These are phyloP conservation scores for Phymastichus coffea DNA, from an alignment of 1,140 invertebrate species.

Conservation along the genomic window DNA sequence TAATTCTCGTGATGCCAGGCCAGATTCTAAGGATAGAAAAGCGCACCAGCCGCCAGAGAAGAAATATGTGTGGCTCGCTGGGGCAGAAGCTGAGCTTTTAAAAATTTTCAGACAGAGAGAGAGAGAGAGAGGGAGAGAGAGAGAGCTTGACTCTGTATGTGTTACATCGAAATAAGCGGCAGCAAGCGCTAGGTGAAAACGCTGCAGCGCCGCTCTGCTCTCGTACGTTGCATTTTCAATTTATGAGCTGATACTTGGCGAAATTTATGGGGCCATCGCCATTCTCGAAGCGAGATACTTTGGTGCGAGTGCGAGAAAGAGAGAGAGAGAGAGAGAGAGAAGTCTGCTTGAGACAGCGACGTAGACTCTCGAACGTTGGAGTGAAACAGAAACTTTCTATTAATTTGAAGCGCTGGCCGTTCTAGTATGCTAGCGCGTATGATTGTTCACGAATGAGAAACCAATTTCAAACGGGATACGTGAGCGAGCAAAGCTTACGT, in stretches of 20 bases:
- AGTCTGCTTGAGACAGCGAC: not conserved
- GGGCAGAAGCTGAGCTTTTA: not conserved
- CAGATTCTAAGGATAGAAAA: not conserved
- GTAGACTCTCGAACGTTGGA: not conserved
- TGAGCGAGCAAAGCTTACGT: no score
- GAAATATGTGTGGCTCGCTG: not conserved
- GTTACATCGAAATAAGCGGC: slow-evolving; percentile 5
- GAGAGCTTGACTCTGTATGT: no score
- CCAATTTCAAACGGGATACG: not conserved
- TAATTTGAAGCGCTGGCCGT: slow-evolving; percentile 1
- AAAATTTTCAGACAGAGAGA: slow-evolving; percentile 6
- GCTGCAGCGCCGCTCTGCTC: no score
- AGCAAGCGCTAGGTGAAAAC: no score
- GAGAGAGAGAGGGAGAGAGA: not conserved
- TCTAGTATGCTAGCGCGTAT: not conserved
- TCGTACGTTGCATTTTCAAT: slow-evolving; percentile 44
- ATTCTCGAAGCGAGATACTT: slow-evolving; percentile 29
- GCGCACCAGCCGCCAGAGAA: not conserved
- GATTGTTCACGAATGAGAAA: not conserved
- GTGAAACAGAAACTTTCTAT: slow-evolving; percentile 13
- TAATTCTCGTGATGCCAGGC: not conserved
- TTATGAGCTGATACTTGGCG: slow-evolving; percentile 40
- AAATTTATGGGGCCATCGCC: slow-evolving; percentile 37
- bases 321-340: not conserved
- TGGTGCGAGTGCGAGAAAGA: not conserved